Conservation (phyloP, 2,113 vertebrate species). For the Gnathonemus longibarbis region DNA sequence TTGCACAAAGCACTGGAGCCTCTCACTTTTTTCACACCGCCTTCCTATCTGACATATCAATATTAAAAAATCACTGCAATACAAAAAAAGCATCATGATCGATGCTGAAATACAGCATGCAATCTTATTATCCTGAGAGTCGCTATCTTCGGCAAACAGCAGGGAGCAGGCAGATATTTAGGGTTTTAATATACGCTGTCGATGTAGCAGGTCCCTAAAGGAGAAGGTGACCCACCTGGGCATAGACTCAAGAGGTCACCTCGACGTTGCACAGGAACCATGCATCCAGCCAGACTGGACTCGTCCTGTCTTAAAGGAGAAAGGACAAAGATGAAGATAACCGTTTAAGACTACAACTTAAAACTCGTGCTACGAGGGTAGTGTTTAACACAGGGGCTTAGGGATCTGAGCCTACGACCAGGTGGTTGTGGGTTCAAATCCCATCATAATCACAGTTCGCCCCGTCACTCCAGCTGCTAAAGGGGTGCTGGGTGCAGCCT, state of each 20-base stretch:
- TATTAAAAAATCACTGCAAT: background rate
- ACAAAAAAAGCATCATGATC: constrained; percentile 12
- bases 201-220: constrained; percentile 11
- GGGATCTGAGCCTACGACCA: background rate
- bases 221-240: background rate
- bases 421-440: background rate
- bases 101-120: constrained; percentile 21
- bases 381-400: too few relatives aligned
- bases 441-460: background rate
- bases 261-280: background rate
- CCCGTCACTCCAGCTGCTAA: background rate
- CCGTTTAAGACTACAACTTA: background rate
- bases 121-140: constrained; percentile 20
- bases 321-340: background rate
- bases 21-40: background rate
- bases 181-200: constrained; percentile 15
- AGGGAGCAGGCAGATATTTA: constrained; percentile 16
- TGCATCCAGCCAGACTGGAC: background rate
- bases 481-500: background rate
- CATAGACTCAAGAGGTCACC: background rate
- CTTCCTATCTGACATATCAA: background rate
- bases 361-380: background rate
- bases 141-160: constrained; percentile 11
- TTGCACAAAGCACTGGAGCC: background rate
- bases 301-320: background rate